Base-by-base conservation (phyloP, 2,113 vertebrate species). In the Pithys albifrons region DNA sequence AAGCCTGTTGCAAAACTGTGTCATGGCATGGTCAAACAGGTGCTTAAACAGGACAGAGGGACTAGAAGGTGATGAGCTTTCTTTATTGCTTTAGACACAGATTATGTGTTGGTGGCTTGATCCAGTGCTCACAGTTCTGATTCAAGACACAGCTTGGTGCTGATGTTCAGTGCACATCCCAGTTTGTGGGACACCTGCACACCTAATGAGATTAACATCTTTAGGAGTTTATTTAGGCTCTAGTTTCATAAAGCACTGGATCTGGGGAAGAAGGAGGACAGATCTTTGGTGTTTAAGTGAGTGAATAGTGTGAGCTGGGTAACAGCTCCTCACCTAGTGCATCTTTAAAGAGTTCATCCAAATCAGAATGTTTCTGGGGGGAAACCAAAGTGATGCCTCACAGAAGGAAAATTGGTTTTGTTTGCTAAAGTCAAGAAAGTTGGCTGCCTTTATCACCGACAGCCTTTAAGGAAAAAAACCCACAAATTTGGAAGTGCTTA, bases 121-220 rank as follows among this genome's bases (percentile, higher is more conserved):
- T 35, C 76, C 54, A 43, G 45, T 2, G 0, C 23, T 69, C 27
- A 12, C 28, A 14, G 58, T 10, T 79, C 29, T 80, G 43, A 37
- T 39, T 27, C 64, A 76, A 57, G 54, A 14, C 20, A 14, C 3
- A 12, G 29, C 46, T 87, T 70, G 76, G 54, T 52, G 80, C 35
- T 58, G 41, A 14, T n/a, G 11, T 33, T 45, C 55, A 84, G 58
- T 1, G 1, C 2, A 39, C 0, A 0, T 19, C 76, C 54, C 75
- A 23, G 15, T 75, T 58, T 48, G 35, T 65, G 58, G n/a, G 46
- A 37, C 45, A 74, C 35, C 43, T 49, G 41, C 55, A 55, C 29
- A 19, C 18, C 31, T 84, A 77, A 70, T n/a, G 61, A 90, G 55
- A 41, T 89, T 80, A 57, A 45, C 14, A 14, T 14, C n/a, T 29